These are phyloP conservation scores for Tiliacea aurago DNA, from an alignment of 2,888 invertebrate genomes.

Conservation along the genomic window DNA sequence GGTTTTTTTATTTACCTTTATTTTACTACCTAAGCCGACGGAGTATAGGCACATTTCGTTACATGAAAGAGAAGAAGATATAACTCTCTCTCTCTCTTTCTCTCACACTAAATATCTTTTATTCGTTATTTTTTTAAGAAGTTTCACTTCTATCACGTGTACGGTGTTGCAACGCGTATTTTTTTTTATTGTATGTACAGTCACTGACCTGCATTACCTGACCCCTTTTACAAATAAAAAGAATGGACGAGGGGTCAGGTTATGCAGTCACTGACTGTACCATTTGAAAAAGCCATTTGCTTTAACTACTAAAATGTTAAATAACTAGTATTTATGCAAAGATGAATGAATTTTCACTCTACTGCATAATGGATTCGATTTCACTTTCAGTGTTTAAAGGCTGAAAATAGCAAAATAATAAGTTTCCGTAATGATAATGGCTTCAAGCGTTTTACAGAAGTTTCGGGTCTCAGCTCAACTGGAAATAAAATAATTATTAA, in stretches of 20 bases:
- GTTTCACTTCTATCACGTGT: background rate
- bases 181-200: background rate
- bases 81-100: background rate
- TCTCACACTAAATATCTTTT: background rate
- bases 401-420: slow-evolving; percentile 6
- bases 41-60: background rate
- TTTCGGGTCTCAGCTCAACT: slow-evolving; percentile 12
- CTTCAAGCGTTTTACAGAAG: slow-evolving; percentile 20
- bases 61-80: background rate
- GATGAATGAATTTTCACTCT: slow-evolving; percentile 5
- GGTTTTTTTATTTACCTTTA: no score
- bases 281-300: background rate
- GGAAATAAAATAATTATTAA: slow-evolving; percentile 31
- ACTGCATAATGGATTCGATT: background rate
- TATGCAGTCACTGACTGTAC: no score
- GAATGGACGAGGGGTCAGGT: no score
- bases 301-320: background rate
- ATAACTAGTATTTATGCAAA: background rate
- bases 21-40: no score
- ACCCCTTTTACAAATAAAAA: no score
- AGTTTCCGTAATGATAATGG: background rate
- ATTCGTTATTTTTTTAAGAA: background rate
- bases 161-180: no score
- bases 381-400: background rate
- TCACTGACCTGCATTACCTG: no score